Percentiles rank a stretch among this genome's conserved stretches.
Conservation (phyloP, 2,888 invertebrate species). For the Sinelater perroti region DNA sequence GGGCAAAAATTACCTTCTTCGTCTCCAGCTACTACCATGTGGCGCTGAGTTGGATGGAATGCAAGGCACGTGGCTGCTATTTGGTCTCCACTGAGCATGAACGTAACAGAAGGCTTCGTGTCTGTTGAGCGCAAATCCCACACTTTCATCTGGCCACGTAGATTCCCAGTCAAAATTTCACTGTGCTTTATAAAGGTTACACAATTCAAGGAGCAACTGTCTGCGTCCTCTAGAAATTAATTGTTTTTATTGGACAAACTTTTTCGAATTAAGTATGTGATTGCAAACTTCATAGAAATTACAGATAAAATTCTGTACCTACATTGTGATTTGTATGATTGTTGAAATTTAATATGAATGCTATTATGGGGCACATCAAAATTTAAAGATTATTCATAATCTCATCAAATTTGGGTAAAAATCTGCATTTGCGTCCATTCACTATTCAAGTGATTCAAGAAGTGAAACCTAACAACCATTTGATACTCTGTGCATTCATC, state of each 20-base stretch:
- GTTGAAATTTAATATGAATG: too few relatives aligned
- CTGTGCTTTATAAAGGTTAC: slow-evolving; percentile 77
- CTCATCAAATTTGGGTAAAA: too few relatives aligned
- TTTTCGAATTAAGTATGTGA: neutral
- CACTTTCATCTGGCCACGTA: slow-evolving; percentile 89
- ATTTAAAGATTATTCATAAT: too few relatives aligned
- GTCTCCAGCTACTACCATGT: slow-evolving; percentile 83
- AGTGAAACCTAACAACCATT: too few relatives aligned
- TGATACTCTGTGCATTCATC: too few relatives aligned
- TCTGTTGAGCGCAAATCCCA: slow-evolving; percentile 79
- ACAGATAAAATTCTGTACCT: too few relatives aligned
- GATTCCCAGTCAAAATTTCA: slow-evolving; percentile 84
- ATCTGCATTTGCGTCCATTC: too few relatives aligned
- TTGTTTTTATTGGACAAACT: slow-evolving; percentile 29
- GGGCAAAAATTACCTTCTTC: slow-evolving; percentile 68
- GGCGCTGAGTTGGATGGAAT: slow-evolving; percentile 87
- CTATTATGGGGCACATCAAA: too few relatives aligned
- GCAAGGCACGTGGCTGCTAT: slow-evolving; percentile 78
- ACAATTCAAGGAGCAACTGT: slow-evolving; percentile 82
- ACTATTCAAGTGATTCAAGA: too few relatives aligned
- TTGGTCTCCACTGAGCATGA: slow-evolving; percentile 79
- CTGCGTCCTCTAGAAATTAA: slow-evolving; percentile 69
- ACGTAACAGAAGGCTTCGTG: slow-evolving; percentile 73
- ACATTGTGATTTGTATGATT: too few relatives aligned
- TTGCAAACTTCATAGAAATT: neutral